Evolutionary conservation across 2,113 vertebrate species (phyloP), one percentile per base, ranked within the genome.

Genomic region (Gambusia holbrooki): DNA sequence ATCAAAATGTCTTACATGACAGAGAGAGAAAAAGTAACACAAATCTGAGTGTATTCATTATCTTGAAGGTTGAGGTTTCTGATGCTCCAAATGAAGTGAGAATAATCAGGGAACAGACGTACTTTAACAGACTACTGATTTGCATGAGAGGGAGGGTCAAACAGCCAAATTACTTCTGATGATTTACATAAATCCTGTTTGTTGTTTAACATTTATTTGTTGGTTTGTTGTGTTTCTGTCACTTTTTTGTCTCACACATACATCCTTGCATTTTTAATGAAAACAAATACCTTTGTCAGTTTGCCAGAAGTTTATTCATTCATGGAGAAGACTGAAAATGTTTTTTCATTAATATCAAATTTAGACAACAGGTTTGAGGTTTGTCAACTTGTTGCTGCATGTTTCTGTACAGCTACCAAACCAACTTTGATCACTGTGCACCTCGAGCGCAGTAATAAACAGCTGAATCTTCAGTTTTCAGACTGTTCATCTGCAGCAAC

Each of bases 21-120:
- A 82, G 66, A 64, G 35, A 65, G 19, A 77, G 19, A 60, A 6
- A 54, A 63, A 67, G 14, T 15, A 72, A 63, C 74, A 81, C 63
- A 10, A 76, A 32, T 71, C 62, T 51, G 45, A 78, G 1, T 45
- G 12, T 5, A 35, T 32, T 66, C 62, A 76, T 76, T 66, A 45
- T 76, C 54, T 29, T 69, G 58, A 76, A 4, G 27, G 33, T 40
- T 35, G 10, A 40, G 9, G 15, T 30, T 25, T 33, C 17, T 65
- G 29, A 63, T 32, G 15, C 7, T 65, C 3, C 32, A 35, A 19
- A 25, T 25, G 19, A 25, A 33, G 30, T 12, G 28, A 65, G 8
- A 65, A 35, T 11, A 32, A 17, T 35, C 17, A 25, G 63, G 15
- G 62, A 27, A 35, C 63, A 35, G 63, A 65, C 17, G 10, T 35